Base-by-base conservation (phyloP, 2,797 vertebrate species). In the Phalanger gymnotis region DNA sequence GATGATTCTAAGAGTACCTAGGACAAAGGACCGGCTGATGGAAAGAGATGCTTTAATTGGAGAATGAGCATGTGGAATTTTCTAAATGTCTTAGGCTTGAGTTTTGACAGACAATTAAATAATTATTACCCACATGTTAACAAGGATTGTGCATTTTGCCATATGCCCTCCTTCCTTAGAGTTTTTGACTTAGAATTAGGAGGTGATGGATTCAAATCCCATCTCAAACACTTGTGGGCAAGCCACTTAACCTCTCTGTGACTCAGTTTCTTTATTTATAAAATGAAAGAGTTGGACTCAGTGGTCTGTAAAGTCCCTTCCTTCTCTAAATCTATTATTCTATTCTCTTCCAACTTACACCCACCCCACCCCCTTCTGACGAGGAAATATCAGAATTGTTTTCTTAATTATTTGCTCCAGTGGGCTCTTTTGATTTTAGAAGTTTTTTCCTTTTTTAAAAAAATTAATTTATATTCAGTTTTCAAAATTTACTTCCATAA, bases 131-230 rank as follows among this genome's bases (percentile, higher is more conserved):
- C 93, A 97, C 47, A 30, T 93, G 96, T 95, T 96, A 95, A 97
- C 16, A 96, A 96, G 95, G 94, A 90, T 16, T 96, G 91, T 97
- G 97, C 95, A 97, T 97, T 97, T 95, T 90, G 91, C 93, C 95
- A 57, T 6, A 90, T 95, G 55, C 94, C 97, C 98, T 94, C 92
- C 97, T 97, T 98, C 96, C 95, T 87, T 94, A 96, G 89, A 90
- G 61, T 93, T 47, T 92, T 93, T 55, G 2, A 81, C n/a, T 40
- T 81, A 16, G n/a, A 47, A 81, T 47, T n/a, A 81, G 66, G n/a
- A 81, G 9, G n/a, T 40, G 6, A n/a, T 47, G n/a, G n/a, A 7
- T 40, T 47, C 66, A 81, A 25, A 73, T 73, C 6, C 66, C 66
- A 81, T 40, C 66, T 81, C 7, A 40, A 22, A 47, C 19, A 81